Conservation (phyloP, 2,113 vertebrate genomes). For the Hymenochirus boettgeri region DNA sequence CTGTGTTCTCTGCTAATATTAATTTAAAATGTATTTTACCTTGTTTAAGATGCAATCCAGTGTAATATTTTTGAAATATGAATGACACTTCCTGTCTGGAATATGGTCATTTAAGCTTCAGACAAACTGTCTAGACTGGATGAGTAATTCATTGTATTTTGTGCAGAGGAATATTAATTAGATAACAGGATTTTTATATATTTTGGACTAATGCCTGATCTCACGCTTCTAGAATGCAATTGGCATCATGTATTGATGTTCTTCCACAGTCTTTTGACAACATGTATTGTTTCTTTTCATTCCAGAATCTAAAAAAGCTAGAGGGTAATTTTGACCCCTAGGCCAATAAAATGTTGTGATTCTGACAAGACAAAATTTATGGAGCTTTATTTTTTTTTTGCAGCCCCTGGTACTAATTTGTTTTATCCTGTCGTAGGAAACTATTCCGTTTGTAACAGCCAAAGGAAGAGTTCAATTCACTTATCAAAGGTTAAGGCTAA, state of each 20-base stretch:
- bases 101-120: conserved; percentile 22
- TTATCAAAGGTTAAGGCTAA: conserved; percentile 30
- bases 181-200: conserved; percentile 26
- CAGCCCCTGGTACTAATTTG: conserved; percentile 36
- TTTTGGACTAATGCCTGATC: conserved; percentile 37
- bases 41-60: conserved; percentile 9
- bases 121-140: conserved; percentile 35
- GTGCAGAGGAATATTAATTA: conserved; percentile 27
- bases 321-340: conserved; percentile 37
- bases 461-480: conserved; percentile 27
- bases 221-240: conserved; percentile 39
- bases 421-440: conserved; percentile 27
- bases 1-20: too few species aligned
- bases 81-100: conserved; percentile 7
- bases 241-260: conserved; percentile 41
- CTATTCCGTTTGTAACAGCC: conserved; percentile 16
- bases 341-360: conserved; percentile 37
- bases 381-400: conserved; percentile 37
- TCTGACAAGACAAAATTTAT: conserved; percentile 41
- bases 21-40: too few species aligned
- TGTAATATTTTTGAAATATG: conserved; percentile 9
- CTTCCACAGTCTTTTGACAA: conserved; percentile 35
- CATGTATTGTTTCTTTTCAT: conserved; percentile 33
- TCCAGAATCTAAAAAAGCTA: conserved; percentile 38
- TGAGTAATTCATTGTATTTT: conserved; percentile 32